Conservation (phyloP, 1,140 invertebrate species). For the Diorhabda elongata region DNA sequence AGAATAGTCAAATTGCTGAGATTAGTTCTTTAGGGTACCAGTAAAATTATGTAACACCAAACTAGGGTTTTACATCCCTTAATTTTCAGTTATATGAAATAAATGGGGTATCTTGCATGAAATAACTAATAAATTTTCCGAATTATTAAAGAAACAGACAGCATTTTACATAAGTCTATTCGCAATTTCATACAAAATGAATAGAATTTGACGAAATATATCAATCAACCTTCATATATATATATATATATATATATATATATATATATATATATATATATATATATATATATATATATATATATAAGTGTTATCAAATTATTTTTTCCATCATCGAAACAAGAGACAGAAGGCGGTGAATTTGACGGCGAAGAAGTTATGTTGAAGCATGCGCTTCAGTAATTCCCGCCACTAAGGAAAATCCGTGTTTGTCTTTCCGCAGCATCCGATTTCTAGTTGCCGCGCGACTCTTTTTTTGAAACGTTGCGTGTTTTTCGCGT, state of each 20-base stretch:
- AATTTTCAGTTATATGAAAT: no score
- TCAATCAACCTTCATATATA: background rate
- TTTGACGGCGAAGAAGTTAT: conserved; percentile 14
- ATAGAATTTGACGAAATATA: background rate
- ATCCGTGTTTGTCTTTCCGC: background rate
- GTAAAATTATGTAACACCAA: no score
- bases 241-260: background rate
- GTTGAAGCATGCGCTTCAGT: conserved; percentile 6
- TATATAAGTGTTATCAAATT: background rate
- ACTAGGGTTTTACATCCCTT: no score
- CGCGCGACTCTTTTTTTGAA: conserved; percentile 11
- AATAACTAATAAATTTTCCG: no score
- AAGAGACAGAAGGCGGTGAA: conserved; percentile 12
- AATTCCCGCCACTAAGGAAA: background rate
- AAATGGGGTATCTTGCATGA: no score
- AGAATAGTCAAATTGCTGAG: no score
- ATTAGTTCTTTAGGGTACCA: no score
- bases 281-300: conserved; percentile 12
- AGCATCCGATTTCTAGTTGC: conserved; percentile 17
- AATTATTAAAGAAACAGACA: no score
- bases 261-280: background rate
- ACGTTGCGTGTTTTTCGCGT: background rate
- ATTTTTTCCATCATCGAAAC: conserved; percentile 3
- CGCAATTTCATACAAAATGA: no score
- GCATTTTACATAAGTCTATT: no score